Base-by-base conservation (phyloP, 2,113 vertebrate species). In the Peucedramus taeniatus region DNA sequence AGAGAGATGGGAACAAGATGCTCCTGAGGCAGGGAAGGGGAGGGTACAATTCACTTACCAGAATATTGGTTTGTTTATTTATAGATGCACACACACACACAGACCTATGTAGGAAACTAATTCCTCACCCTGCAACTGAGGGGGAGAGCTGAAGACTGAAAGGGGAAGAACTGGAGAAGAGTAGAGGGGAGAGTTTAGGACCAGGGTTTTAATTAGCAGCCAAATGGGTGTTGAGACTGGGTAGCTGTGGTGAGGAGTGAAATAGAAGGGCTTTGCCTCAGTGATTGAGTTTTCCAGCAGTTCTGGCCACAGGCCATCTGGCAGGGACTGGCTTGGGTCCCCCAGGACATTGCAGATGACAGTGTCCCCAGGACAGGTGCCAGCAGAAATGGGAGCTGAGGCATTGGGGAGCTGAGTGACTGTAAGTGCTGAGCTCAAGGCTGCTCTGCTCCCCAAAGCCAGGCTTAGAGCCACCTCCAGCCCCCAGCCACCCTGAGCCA, bases 1-100 rank as follows among this genome's bases (percentile, higher is more conserved):
- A 88, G 87, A 77, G 96, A 94, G 93, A 87, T 94, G 93, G 90
- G 95, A 94, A 95, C 93, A 96, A 94, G 97, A 96, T 96, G 96
- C 97, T 97, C 95, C 93, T 19, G 82, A 89, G 89, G 87, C 96
- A 75, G 94, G 69, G 94, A 80, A 91, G 68, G 77, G 78, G 83
- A 84, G 75, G 76, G 81, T 8, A 68, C 79, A 80, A 68, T 53
- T 86, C 65, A 35, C 44, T 94, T 53, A 93, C 82, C 80, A 84
- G 74, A 92, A 57, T 93, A 77, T 75, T 28, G 61, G 65, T 81
- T 74, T 77, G 40, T 77, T 94, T 96, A 89, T 94, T 96, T 96
- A 94, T 76, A 95, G 83, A 57, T 57, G 71, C 53, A 24, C 54
- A 54, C 57, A 51, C 13, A 44, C 57, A 54, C 12, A 76, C 28